These are phyloP conservation scores for Agrotis clavis DNA, from an alignment of 2,888 invertebrate species.

Conservation along the genomic window DNA sequence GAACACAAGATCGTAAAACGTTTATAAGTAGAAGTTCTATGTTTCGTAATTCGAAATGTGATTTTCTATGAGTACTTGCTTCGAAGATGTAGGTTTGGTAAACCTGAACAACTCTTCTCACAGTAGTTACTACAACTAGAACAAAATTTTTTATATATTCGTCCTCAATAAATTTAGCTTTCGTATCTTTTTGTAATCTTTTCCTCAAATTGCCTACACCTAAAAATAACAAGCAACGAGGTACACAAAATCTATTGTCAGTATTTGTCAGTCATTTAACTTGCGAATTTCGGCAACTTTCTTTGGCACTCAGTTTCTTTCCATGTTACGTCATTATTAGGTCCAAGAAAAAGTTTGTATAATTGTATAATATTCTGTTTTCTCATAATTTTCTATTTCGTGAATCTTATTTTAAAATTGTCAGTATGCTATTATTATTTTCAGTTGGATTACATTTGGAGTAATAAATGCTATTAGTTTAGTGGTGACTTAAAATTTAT, in stretches of 20 bases:
- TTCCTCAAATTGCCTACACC: conserved; percentile 1
- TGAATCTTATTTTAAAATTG: not conserved
- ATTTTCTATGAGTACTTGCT: not conserved
- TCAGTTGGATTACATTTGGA: conserved; percentile 11
- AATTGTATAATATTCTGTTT: not conserved
- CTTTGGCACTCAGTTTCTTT: conserved; percentile 47
- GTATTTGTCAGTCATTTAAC: conserved; percentile 44
- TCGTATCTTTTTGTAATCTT: not conserved
- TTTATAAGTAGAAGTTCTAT: conserved; percentile 8
- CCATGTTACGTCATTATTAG: conserved; percentile 15
- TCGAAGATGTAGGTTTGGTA: not conserved
- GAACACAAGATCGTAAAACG: conserved; percentile 34
- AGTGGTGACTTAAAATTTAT: conserved; percentile 42
- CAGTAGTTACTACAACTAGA: too few species aligned
- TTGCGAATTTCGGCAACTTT: conserved; percentile 58
- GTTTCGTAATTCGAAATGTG: conserved; percentile 24
- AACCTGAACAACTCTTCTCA: not conserved
- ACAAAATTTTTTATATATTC: too few species aligned
- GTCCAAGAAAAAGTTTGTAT: conserved; percentile 10
- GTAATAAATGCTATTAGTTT: conserved; percentile 14
- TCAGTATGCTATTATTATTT: not conserved
- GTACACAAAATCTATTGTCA: conserved; percentile 28
- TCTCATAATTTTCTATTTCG: not conserved
- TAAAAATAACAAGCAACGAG: conserved; percentile 11
- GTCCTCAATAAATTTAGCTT: not conserved